Base-by-base conservation (phyloP, 2,113 vertebrate genomes). In the Oncorhynchus masou region DNA sequence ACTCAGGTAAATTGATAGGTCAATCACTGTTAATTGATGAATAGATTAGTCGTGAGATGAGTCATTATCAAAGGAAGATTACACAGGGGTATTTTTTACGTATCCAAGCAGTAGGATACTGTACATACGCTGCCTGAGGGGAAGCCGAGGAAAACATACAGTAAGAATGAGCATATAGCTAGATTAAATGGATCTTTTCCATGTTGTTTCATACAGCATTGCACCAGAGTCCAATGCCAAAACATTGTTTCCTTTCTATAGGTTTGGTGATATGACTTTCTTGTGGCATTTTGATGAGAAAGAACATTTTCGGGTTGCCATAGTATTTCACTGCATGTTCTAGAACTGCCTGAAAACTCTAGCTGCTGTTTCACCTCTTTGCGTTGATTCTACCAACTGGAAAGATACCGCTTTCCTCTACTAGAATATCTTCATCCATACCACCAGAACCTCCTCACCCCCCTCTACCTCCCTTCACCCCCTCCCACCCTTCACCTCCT, bases 21-120 rank as follows among this genome's bases (percentile, higher is more conserved):
- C 87, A 74, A 84, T 89, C 84, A 83, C 67, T 77, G 70, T 78
- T 84, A 83, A 89, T 83, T 83, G 71, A 65, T 75, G 73, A 85
- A 74, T 60, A 84, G 81, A 85, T 85, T 73, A 34, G 29, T 75
- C 62, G 62, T 85, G 74, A 88, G 81, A 84, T 84, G 71, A 34
- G 29, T 75, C 66, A 67, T 85, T 75, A 88, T 85, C 80, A 85
- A 80, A 81, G 76, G 66, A 75, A 76, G 74, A 70, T 65, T 78
- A 60, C 75, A 6, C 0, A 39, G 60, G 54, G 79, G 4, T 67
- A 29, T 81, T 78, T 79, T 68, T 68, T 78, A 68, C 83, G 16
- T 74, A 79, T 74, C 81, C 77, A 83, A 70, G 77, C 39, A 22
- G 64, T 70, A 80, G 76, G 57, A 51, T 51, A 51, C 12, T 51